Evolutionary conservation across 2,113 vertebrate species (phyloP).

Genomic region (Garra rufa): DNA sequence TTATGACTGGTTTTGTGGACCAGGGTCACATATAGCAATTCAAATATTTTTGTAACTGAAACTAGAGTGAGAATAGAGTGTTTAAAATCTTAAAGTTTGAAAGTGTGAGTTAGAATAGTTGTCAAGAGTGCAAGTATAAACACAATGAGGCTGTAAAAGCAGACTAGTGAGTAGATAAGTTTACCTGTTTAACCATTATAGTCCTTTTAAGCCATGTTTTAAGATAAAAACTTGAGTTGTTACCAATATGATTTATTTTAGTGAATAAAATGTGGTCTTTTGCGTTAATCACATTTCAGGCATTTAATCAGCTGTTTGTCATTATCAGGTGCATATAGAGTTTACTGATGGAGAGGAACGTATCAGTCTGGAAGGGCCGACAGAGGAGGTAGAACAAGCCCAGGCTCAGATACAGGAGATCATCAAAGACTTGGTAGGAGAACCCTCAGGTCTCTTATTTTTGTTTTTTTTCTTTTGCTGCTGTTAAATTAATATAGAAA

Average conservation of each 20-base stretch:
- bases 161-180: neutral
- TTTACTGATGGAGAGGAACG: constrained; percentile 83
- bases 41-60: no score
- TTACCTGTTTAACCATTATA: neutral
- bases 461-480: neutral
- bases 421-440: constrained; percentile 78
- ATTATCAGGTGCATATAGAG: constrained; percentile 79
- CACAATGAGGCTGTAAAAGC: neutral
- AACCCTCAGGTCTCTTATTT: neutral
- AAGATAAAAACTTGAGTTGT: neutral
- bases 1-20: no score
- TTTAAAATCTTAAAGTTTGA: neutral
- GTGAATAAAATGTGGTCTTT: neutral
- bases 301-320: neutral
- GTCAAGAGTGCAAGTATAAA: neutral
- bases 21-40: no score
- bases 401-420: constrained; percentile 81
- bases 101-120: neutral
- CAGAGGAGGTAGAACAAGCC: constrained; percentile 79
- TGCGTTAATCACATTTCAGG: neutral
- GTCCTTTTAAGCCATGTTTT: neutral
- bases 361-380: constrained; percentile 80
- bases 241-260: neutral
- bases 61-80: no score
- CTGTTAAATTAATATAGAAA: neutral